phyloP scores from a whole-genome alignment of 2,113 vertebrate genomes.

The Corythornis vintsioides region DNA sequence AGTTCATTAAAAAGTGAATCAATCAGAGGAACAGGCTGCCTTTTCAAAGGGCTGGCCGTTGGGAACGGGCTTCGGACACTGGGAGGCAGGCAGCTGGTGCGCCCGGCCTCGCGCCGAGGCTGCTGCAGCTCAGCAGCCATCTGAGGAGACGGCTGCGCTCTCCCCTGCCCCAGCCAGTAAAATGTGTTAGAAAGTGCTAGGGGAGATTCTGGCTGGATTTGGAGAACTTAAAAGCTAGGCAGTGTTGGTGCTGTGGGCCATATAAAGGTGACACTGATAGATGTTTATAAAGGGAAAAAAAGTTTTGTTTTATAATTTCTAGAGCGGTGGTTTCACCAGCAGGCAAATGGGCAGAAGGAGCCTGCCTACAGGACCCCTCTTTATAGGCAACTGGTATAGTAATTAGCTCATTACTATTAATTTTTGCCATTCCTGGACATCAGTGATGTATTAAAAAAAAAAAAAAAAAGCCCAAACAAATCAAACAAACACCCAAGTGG shows the following conservation, averaged over 20 bases:
- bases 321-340: slow-evolving; percentile 51
- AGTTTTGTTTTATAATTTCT: slow-evolving; percentile 63
- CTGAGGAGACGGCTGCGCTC: slow-evolving; percentile 37
- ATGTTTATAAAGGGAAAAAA: slow-evolving; percentile 44
- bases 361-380: slow-evolving; percentile 68
- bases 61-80: slow-evolving; percentile 33
- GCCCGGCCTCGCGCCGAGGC: background rate
- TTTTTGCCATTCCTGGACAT: slow-evolving; percentile 72
- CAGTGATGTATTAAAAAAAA: slow-evolving; percentile 44
- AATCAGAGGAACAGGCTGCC: slow-evolving; percentile 67
- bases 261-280: slow-evolving; percentile 54
- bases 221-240: slow-evolving; percentile 54
- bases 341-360: slow-evolving; percentile 64
- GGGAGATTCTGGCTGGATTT: slow-evolving; percentile 60
- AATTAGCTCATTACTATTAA: slow-evolving; percentile 76
- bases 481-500: background rate
- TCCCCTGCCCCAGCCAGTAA: slow-evolving; percentile 52
- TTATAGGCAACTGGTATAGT: slow-evolving; percentile 71
- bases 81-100: slow-evolving; percentile 47
- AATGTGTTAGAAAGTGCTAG: slow-evolving; percentile 66
- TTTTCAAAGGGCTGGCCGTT: slow-evolving; percentile 69
- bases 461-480: background rate
- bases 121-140: slow-evolving; percentile 51
- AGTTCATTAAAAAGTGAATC: slow-evolving; percentile 72
- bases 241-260: slow-evolving; percentile 45